Evolutionary conservation across 30 jellyfish, hydroid and myxozoan genomes (phyloP), one percentile per base, ranked within the genome.

Genomic region (Haliclystus octoradiatus): DNA sequence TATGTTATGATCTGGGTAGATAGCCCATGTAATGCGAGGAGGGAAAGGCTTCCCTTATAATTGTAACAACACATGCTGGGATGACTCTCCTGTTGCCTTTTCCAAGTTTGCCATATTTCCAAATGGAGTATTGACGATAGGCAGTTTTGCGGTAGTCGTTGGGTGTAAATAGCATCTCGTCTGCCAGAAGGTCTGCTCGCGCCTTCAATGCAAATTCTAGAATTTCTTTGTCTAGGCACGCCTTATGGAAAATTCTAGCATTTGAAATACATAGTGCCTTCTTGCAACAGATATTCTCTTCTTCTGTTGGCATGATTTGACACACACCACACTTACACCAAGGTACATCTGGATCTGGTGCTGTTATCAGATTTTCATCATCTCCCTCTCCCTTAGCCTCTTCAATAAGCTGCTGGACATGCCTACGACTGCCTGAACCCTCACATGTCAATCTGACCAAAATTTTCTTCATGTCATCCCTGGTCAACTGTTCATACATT

Each of bases 101-200:
- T 1, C 86, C 79, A 9, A 74, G 79, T 24, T 49, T 34, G 0
- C 81, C 88, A 80, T 80, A 76, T 31, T 19, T 33, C 88, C 88
- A 76, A 27, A 76, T 1, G 2, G 4, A 28, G 49, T 76, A 76
- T 51, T 76, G 81, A 15, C 74, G 81, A 32, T 76, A 76, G 1
- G 81, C 81, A 5, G 88, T 34, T 26, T 19, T 49, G 15, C 81
- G 0, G 74, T 80, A 76, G 46, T 76, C 88, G 52, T 65, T 65
- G 13, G 88, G 88, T 63, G 66, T 65, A 25, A 47, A 29, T 1
- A 47, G 28, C 19, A 4, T 28, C 19, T 57, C 62, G 32, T 65
- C 74, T 22, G 74, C 74, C 30, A 24, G 62, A 4, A 65, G 74
- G 34, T 65, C 88, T 0, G 68, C 29, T 13, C 67, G 66, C 31